Conservation (phyloP, 2,797 vertebrate species). For the Scomberomorus guttatus region DNA sequence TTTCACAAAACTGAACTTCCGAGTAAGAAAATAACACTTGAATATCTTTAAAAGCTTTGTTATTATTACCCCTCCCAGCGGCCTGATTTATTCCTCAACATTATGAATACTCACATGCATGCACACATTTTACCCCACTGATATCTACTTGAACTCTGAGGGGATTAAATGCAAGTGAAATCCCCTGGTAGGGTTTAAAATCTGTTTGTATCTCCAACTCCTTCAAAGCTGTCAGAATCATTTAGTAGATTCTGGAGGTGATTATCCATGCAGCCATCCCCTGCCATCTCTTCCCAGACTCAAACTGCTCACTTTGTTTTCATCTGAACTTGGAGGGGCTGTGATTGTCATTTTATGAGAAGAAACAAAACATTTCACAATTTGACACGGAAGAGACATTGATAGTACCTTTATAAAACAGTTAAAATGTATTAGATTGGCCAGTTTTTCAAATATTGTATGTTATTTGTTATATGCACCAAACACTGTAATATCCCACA, state of each 20-base stretch:
- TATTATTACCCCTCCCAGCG: background rate
- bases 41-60: slow-evolving; percentile 7
- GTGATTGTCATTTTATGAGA: slow-evolving; percentile 4
- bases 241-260: slow-evolving; percentile 40
- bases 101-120: slow-evolving; percentile 21
- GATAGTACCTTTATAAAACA: background rate
- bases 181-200: slow-evolving; percentile 46
- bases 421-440: background rate
- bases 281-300: slow-evolving; percentile 33
- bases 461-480: background rate
- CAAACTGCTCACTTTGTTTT: slow-evolving; percentile 36
- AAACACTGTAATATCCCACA: background rate
- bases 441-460: background rate
- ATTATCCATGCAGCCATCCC: slow-evolving; percentile 38
- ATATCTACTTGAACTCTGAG: slow-evolving; percentile 53
- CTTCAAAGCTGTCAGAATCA: slow-evolving; percentile 49
- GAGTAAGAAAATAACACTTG: background rate
- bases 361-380: slow-evolving; percentile 13
- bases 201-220: slow-evolving; percentile 49
- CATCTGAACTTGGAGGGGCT: slow-evolving; percentile 9
- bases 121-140: slow-evolving; percentile 27
- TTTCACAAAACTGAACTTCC: background rate
- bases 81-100: slow-evolving; percentile 15
- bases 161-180: slow-evolving; percentile 61
- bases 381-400: background rate